Percentiles rank a stretch among this genome's conserved stretches.
Evolutionary conservation across 2,888 invertebrate species (phyloP).

Genomic region (Hypsopygia costalis): DNA sequence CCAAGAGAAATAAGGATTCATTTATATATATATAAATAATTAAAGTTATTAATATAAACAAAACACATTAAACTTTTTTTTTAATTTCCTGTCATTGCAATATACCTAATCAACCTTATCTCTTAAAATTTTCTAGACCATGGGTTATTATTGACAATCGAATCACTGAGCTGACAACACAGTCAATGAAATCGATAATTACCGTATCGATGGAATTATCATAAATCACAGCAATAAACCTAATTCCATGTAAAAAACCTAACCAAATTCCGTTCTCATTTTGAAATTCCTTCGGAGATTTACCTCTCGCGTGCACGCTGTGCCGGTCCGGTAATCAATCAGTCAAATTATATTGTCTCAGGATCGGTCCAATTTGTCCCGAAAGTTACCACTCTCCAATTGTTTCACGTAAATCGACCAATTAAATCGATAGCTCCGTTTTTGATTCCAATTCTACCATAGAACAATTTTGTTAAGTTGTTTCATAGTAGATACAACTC

Average conservation of each 20-base stretch:
- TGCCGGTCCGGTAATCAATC: slow-evolving; percentile 60
- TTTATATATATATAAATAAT: no score
- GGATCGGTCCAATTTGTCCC: slow-evolving; percentile 59
- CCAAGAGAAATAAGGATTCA: no score
- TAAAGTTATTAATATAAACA: no score
- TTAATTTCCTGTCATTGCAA: no score
- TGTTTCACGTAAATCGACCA: slow-evolving; percentile 23
- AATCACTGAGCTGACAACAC: no score
- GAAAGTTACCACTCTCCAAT: slow-evolving; percentile 30
- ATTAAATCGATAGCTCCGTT: slow-evolving; percentile 15
- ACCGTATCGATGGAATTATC: no score
- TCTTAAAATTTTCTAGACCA: no score
- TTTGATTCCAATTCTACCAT: slow-evolving; percentile 2
- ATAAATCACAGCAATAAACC: background rate
- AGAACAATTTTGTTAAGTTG: background rate
- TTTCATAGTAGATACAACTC: background rate
- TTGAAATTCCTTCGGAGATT: slow-evolving; percentile 11
- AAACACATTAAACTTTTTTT: no score
- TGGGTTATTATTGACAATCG: no score
- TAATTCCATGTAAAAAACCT: slow-evolving; percentile 4
- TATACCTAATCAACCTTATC: no score
- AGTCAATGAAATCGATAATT: no score
- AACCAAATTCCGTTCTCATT: slow-evolving; percentile 16
- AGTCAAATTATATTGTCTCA: slow-evolving; percentile 77
- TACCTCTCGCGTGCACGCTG: slow-evolving; percentile 32